phyloP scores from a whole-genome alignment of 2,113 vertebrate genomes.

The Oxyruncus cristatus region DNA sequence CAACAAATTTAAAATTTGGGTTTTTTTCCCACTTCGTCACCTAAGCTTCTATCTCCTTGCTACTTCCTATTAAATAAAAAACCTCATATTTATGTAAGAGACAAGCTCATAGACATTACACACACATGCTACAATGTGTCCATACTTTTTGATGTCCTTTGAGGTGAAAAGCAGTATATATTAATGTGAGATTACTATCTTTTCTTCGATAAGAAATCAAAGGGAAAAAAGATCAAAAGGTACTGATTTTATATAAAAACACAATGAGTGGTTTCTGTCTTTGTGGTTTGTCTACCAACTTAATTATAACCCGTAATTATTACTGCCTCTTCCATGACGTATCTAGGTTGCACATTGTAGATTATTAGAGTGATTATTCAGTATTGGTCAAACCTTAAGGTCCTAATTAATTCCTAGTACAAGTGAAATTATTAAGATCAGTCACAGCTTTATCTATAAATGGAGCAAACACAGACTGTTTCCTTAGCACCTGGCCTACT shows the following conservation, averaged over 20 bases:
- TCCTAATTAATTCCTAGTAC: slow-evolving; percentile 4
- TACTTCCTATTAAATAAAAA: neutral
- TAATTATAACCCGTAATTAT: slow-evolving; percentile 38
- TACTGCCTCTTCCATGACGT: neutral
- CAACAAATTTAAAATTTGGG: neutral
- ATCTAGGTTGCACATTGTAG: neutral
- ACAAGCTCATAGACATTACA: neutral
- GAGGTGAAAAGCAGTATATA: neutral
- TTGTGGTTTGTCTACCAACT: neutral
- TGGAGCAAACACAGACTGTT: neutral
- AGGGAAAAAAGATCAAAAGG: neutral
- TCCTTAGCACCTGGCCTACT: neutral
- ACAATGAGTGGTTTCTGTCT: neutral
- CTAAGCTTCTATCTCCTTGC: neutral
- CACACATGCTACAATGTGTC: neutral
- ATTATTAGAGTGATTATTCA: neutral
- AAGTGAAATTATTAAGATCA: neutral
- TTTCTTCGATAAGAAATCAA: slow-evolving; percentile 36
- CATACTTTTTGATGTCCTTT: neutral
- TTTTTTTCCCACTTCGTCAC: accelerated
- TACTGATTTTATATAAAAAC: neutral
- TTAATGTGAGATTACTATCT: slow-evolving; percentile 22
- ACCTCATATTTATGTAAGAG: neutral
- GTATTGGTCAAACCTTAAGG: neutral
- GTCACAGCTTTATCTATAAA: neutral